Evolutionary conservation across 1,140 invertebrate species (phyloP).

Genomic region (Eumeta japonica): DNA sequence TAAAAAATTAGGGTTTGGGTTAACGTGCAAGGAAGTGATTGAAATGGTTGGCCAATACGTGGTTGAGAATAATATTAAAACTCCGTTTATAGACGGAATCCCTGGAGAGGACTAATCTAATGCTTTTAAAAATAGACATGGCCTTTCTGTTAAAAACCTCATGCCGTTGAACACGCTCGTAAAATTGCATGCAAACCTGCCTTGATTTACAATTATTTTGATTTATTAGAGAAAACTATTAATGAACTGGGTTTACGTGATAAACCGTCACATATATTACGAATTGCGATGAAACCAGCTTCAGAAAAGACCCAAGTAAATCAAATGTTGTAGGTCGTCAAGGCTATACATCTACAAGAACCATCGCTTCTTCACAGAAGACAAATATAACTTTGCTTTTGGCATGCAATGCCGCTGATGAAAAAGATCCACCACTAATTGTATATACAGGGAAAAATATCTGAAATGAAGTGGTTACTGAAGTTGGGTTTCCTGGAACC

Average conservation of each 20-base stretch:
- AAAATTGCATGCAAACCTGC: constrained; percentile 17
- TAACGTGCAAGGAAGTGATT: constrained; percentile 26
- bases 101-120: constrained; percentile 35
- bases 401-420: constrained; percentile 23
- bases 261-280: constrained; percentile 21
- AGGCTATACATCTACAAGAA: constrained; percentile 20
- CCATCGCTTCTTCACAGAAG: constrained; percentile 22
- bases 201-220: no score
- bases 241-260: constrained; percentile 14
- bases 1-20: constrained; percentile 31
- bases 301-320: constrained; percentile 18
- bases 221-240: constrained; percentile 14
- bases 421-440: constrained; percentile 32
- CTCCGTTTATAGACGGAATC: constrained; percentile 24
- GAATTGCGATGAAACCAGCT: constrained; percentile 28
- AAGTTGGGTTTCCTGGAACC: constrained; percentile 19
- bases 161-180: constrained; percentile 24
- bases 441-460: constrained; percentile 19
- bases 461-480: constrained; percentile 9
- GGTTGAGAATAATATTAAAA: constrained; percentile 24
- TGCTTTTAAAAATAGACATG: constrained; percentile 19
- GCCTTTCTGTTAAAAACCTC: constrained; percentile 21
- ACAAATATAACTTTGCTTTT: constrained; percentile 34
- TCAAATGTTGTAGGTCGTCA: constrained; percentile 26
- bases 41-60: constrained; percentile 24